Evolutionary conservation across 2,888 invertebrate genomes (phyloP), one percentile per base, ranked within the genome.

Genomic region (Notocelia uddmanniana): DNA sequence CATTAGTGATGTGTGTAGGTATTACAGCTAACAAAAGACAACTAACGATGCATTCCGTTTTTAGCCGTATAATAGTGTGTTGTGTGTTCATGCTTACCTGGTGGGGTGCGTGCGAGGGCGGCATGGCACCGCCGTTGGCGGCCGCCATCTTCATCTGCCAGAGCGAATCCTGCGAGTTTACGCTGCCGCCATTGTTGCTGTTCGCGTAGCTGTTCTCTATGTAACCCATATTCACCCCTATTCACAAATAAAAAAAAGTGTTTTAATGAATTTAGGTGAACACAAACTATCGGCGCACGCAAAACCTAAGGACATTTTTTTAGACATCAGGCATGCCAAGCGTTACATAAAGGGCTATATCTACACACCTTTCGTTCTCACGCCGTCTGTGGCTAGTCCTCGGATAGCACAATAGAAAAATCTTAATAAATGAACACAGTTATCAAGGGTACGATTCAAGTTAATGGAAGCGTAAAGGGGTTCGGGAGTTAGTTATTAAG

Each of bases 121-220:
- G 83, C 83, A 95, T 96, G 68, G 95, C 96, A 67, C 95, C 96
- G 78, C 95, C 95, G 81, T 96, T 96, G 2, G 95, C 95, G n/a
- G 96, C 97, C 0, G 97, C 97, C 95, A 97, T 97, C 91, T 98
- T 98, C 95, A 98, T 97, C 91, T 98, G 98, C 98, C 98, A 98
- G 82, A 98, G 92, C 50, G 98, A 98, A 89, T 98, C 98, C 89
- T 98, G 98, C 5, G 98, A 98, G 93, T 98, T 98, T 72, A 98
- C 98, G 81, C 98, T 98, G 78, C 98, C 98, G n/a, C 98, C 98
- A 89, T 98, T 98, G 93, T 98, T 98, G 74, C 98, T 98, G 88
- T 98, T 98, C 73, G 98, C 97, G 91, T 98, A 98, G 88, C 97
- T 97, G 91, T 97, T 97, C 88, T 98, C 98, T 92, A 97, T 96